phyloP scores from a whole-genome alignment of 2,888 invertebrate species.

The Eupithecia exiguata region DNA sequence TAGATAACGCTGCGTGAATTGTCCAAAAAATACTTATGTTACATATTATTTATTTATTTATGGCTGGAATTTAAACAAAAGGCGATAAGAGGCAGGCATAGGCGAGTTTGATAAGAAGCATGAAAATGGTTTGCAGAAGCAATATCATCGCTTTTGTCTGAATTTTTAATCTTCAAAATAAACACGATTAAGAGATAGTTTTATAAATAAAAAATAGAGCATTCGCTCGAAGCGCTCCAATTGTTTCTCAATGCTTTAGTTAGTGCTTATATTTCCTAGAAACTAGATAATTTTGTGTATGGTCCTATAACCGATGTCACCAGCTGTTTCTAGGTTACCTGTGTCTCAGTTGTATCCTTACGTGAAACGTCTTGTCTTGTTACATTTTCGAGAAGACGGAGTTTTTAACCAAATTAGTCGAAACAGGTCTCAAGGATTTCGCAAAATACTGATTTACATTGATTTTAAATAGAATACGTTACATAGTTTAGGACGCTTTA shows the following conservation, averaged over 20 bases:
- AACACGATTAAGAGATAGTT: neutral
- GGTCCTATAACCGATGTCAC: neutral
- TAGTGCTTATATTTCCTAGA: neutral
- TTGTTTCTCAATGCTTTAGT: neutral
- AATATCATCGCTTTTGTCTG: neutral
- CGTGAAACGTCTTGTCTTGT: constrained; percentile 63
- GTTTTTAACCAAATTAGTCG: constrained; percentile 65
- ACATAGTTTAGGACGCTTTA: constrained; percentile 4
- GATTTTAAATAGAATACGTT: constrained; percentile 18
- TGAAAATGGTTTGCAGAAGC: neutral
- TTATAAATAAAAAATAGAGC: neutral
- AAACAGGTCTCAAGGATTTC: constrained; percentile 64
- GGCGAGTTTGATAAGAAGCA: neutral
- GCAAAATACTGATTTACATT: constrained; percentile 57
- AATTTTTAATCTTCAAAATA: neutral
- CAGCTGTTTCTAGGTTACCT: constrained; percentile 11
- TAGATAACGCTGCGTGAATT: too few relatives aligned
- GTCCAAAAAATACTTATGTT: too few relatives aligned
- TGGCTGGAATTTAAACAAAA: neutral
- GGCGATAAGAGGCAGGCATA: too few relatives aligned
- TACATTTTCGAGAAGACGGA: constrained; percentile 67
- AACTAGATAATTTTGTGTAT: neutral
- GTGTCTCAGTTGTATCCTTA: constrained; percentile 45
- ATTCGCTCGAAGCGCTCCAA: neutral
- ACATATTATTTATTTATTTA: too few relatives aligned